Conservation (phyloP, 2,797 vertebrate genomes). For the Phrynocephalus forsythii region DNA sequence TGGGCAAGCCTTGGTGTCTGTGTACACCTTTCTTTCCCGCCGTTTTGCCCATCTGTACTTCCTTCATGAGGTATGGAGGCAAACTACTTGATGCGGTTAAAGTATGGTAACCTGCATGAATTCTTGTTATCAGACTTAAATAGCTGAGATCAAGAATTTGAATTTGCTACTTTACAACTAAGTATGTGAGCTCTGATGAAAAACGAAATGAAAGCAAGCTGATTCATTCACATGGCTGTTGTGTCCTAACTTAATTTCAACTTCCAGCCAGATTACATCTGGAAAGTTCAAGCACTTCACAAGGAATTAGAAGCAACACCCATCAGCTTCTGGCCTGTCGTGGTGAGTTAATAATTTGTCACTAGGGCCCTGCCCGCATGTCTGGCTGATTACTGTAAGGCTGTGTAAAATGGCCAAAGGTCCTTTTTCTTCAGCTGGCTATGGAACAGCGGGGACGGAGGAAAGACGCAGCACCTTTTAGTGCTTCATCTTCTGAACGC, state of each 20-base stretch:
- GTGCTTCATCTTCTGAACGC: slow-evolving; percentile 10
- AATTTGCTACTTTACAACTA: neutral
- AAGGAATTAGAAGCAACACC: slow-evolving; percentile 72
- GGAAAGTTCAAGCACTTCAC: slow-evolving; percentile 72
- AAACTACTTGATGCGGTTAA: neutral
- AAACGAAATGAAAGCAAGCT: neutral
- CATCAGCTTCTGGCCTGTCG: slow-evolving; percentile 70
- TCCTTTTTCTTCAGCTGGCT: slow-evolving; percentile 26
- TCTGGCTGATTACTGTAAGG: slow-evolving; percentile 62
- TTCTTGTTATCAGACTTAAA: slow-evolving; percentile 1
- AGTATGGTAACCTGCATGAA: neutral
- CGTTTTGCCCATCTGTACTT: neutral
- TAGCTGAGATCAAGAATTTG: neutral
- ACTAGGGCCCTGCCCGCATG: slow-evolving; percentile 63
- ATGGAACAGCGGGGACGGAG: too few relatives aligned
- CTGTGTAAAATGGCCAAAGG: slow-evolving; percentile 57
- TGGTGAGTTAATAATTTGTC: slow-evolving; percentile 75
- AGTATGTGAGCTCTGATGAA: neutral
- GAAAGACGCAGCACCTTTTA: neutral
- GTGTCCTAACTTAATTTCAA: slow-evolving; percentile 63
- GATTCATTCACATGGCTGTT: slow-evolving; percentile 42
- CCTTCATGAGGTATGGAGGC: neutral
- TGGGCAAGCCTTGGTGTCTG: neutral
- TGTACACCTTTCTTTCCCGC: neutral
- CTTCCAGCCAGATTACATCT: slow-evolving; percentile 65